Base-by-base conservation (phyloP, 53 echinoderm and acorn worm species). In the Astropecten irregularis region DNA sequence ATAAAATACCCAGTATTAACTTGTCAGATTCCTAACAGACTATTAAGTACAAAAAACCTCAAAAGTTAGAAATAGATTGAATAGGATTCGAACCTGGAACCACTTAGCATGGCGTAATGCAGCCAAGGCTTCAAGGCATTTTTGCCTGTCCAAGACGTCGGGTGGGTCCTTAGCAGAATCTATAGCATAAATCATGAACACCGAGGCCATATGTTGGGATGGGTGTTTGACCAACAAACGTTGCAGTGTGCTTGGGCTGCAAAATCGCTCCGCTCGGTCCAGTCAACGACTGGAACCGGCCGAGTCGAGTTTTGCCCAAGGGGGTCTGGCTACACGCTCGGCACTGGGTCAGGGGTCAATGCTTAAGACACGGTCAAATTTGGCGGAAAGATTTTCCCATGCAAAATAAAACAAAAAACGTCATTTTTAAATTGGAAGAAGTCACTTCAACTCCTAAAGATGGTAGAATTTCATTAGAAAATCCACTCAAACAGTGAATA, bases 61-160 rank as follows among this genome's bases (percentile, higher is more conserved):
- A 33, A 10, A 39, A 46, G 33, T 39, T 58, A 79, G 27, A 88
- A 88, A 88, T 71, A 77, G 76, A 90, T 61, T 81, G 82, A 59
- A 69, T 63, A 52, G 90, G 77, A 70, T 68, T 92, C 99, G 94
- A 99, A 99, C 99, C 99, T 99, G 99, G 83, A 99, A 99, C 99
- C 99, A 99, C 92, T 99, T 99, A 87, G 99, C 99, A 92, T 99
- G 99, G 83, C 99, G 99, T 94, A 99, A 93, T 67, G 99, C 94
- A 59, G 99, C 99, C 81, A 99, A 92, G 82, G 99, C 99, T 88
- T 95, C 94, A 50, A 99, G 99, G 94, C 99, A 99, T 94, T 99
- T 99, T 94, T 99, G 94, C 94, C 94, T 99, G 99, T 95, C 94
- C 94, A 99, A 92, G 71, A 99, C 99, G 89, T 99, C 99, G 58